phyloP scores from a whole-genome alignment of 2,888 invertebrate genomes.

The Thera britannica region DNA sequence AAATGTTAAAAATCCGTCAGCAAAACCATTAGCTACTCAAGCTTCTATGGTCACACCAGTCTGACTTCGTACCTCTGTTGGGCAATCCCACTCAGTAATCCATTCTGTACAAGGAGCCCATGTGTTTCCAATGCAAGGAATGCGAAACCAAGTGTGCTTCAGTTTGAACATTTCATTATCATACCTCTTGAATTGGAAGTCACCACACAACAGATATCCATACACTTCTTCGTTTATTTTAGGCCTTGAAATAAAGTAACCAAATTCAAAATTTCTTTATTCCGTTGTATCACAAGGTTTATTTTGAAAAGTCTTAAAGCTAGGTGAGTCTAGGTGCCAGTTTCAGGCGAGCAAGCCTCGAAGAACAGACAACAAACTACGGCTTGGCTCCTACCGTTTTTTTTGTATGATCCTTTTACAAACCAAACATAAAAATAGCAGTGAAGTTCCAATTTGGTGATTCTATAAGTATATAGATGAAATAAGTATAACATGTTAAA shows the following conservation, averaged over 20 bases:
- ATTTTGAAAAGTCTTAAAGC: too few species aligned
- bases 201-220: constrained; percentile 72
- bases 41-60: neutral
- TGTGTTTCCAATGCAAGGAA: constrained; percentile 77
- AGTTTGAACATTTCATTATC: constrained; percentile 50
- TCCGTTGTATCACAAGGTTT: too few species aligned
- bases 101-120: constrained; percentile 73
- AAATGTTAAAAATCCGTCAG: constrained; percentile 1
- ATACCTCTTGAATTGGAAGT: constrained; percentile 65
- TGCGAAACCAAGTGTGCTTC: constrained; percentile 74
- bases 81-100: constrained; percentile 72
- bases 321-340: too few species aligned
- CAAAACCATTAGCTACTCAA: neutral
- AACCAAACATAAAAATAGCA: too few species aligned
- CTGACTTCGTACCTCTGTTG: constrained; percentile 62
- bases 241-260: constrained; percentile 54
- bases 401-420: too few species aligned
- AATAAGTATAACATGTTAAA: too few species aligned
- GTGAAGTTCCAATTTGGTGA: too few species aligned
- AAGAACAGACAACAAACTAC: too few species aligned
- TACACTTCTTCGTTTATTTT: constrained; percentile 68
- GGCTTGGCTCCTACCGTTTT: too few species aligned
- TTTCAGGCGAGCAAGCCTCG: too few species aligned
- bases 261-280: too few species aligned
- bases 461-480: too few species aligned